Conservation (phyloP, 1,140 invertebrate genomes). For the Parapsyche elsis region DNA sequence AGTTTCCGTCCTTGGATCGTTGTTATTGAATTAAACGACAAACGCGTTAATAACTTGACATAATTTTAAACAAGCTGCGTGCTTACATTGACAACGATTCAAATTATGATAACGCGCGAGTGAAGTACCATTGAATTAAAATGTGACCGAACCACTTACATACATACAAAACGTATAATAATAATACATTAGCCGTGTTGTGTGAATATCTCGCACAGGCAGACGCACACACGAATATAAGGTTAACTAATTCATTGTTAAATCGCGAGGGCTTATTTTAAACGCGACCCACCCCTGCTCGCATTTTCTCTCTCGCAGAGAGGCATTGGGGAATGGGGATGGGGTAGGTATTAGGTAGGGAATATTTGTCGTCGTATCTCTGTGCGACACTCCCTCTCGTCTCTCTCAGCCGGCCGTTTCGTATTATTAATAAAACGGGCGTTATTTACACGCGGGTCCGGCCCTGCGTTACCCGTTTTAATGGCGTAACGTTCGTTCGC, state of each 20-base stretch:
- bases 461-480: background rate
- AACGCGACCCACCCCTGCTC: background rate
- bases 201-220: background rate
- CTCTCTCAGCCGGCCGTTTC: background rate
- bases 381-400: background rate
- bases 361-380: conserved; percentile 22
- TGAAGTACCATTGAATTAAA: too few relatives aligned
- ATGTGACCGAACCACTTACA: too few relatives aligned
- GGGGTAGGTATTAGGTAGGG: too few relatives aligned
- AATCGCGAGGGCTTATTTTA: conserved; percentile 20
- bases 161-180: too few relatives aligned
- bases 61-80: too few relatives aligned
- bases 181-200: background rate
- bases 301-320: too few relatives aligned
- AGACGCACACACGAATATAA: background rate
- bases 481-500: background rate
- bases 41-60: too few relatives aligned
- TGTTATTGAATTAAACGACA: too few relatives aligned
- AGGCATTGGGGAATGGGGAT: background rate
- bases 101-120: too few relatives aligned
- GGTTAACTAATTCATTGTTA: conserved; percentile 7
- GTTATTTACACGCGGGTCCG: conserved; percentile 3
- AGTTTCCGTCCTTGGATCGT: too few relatives aligned
- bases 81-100: too few relatives aligned
- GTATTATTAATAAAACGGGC: conserved; percentile 17